Evolutionary conservation across 2,888 invertebrate genomes (phyloP), one percentile per base, ranked within the genome.

Genomic region (Ophonus ardosiacus): DNA sequence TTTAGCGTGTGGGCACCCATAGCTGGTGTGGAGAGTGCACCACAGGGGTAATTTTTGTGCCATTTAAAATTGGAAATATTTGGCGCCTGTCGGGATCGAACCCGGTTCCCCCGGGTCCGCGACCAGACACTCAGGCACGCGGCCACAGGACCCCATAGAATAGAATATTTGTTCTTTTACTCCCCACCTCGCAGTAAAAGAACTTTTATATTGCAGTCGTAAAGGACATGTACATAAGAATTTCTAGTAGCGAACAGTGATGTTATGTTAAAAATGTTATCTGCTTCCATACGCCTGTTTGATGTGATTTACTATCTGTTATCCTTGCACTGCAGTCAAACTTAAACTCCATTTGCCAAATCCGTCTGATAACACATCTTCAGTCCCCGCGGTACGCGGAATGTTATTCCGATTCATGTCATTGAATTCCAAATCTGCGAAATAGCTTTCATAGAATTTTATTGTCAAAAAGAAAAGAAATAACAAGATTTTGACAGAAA

Each of bases 371-470:
- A 81, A 68, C 68, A 81, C 38, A 71, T 24, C 63, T 51, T 6
- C 71, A 51, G 71, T 68, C 57, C 71, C 51, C 43, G 13, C 31
- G 65, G 81, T 65, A 81, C 65, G 24, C 24, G 40, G 15, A 81
- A 81, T 71, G 68, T 56, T 71, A 61, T 80, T 80, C 43, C 61
- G 61, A 80, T 57, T 80, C 80, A 81, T 57, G 71, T 81, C 81
- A 81, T 81, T 71, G 81, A 81, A 81, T 81, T 71, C 71, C 10
- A 81, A 81, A 81, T 81, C 81, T 71, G 56, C 61, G 40, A 81
- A 81, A 81, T 81, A 81, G 81, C 81, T 68, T 68, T 81, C 81
- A 81, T 81, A 81, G 81, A 81, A 81, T 81, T 81, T 81, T 81
- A 81, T 81, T 81, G 68, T 68, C 81, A 81, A 80, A 80, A 80